Percentiles rank a stretch among this genome's conserved stretches.
phyloP scores from a whole-genome alignment of 53 echinoderm and acorn worm genomes.

The Crossaster papposus region DNA sequence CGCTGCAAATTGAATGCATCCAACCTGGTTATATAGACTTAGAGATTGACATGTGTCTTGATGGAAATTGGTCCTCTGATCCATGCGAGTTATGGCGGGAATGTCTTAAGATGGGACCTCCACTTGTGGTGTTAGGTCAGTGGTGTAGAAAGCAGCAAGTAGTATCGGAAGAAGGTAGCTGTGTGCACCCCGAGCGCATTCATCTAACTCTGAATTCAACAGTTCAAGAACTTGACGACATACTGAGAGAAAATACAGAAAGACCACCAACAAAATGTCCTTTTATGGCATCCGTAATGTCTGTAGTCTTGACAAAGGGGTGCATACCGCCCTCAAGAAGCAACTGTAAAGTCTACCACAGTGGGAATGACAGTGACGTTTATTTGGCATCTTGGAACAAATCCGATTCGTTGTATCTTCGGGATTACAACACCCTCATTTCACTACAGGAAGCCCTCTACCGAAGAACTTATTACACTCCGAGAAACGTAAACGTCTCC shows the following conservation, averaged over 20 bases:
- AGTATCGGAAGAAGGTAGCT: not conserved
- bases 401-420: not conserved
- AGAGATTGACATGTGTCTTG: slow-evolving; percentile 12
- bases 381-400: slow-evolving; percentile 44
- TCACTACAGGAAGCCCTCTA: slow-evolving; percentile 10
- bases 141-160: not conserved
- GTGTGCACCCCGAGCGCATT: slow-evolving; percentile 1
- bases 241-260: not conserved
- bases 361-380: not conserved
- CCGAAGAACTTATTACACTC: slow-evolving; percentile 26
- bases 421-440: slow-evolving; percentile 5
- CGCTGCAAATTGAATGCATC: not conserved
- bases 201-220: slow-evolving; percentile 1
- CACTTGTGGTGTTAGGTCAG: not conserved
- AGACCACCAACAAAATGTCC: not conserved
- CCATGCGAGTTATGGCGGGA: slow-evolving; percentile 14
- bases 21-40: slow-evolving; percentile 7
- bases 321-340: not conserved
- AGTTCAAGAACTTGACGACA: not conserved
- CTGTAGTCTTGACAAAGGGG: slow-evolving; percentile 11
- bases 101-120: not conserved
- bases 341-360: slow-evolving; percentile 10
- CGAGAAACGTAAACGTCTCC: not conserved
- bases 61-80: not conserved
- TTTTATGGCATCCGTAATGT: not conserved